Percentiles rank a stretch among this genome's conserved stretches.
Conservation (phyloP, 1,140 invertebrate genomes). For the Drosophila nebulosa region DNA sequence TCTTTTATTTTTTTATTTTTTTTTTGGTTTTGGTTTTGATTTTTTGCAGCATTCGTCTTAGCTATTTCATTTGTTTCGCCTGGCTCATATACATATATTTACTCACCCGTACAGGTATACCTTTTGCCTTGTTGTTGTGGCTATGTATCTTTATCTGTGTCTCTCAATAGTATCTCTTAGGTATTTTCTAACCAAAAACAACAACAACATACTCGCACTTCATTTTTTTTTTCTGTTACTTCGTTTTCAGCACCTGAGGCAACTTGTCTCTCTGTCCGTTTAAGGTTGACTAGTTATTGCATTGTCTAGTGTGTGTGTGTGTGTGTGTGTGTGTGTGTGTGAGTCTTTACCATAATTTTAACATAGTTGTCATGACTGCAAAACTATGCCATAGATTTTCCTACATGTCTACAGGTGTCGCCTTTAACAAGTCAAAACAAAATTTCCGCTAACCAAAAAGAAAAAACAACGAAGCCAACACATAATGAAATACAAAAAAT, state of each 20-base stretch:
- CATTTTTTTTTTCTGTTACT: slow-evolving; percentile 19
- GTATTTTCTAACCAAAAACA: neutral
- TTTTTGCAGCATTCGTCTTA: slow-evolving; percentile 51
- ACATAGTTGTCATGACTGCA: slow-evolving; percentile 42
- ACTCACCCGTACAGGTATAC: neutral
- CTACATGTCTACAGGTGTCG: slow-evolving; percentile 36
- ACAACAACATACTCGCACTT: neutral
- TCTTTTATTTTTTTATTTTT: slow-evolving; percentile 7
- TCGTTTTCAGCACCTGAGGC: slow-evolving; percentile 20
- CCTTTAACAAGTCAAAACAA: slow-evolving; percentile 20
- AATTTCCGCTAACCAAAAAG: slow-evolving; percentile 21
- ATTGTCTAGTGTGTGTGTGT: neutral
- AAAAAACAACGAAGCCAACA: neutral
- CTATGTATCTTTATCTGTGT: slow-evolving; percentile 19
- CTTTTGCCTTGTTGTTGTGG: neutral
- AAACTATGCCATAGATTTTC: slow-evolving; percentile 50
- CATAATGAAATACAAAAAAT: neutral
- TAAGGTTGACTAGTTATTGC: slow-evolving; percentile 46
- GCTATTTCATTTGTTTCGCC: slow-evolving; percentile 64
- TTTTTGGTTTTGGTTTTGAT: too few species aligned
- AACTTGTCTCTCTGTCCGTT: slow-evolving; percentile 18
- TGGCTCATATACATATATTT: slow-evolving; percentile 34
- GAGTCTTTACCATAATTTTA: slow-evolving; percentile 34
- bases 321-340: neutral
- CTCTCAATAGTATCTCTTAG: neutral